Evolutionary conservation across 2,113 vertebrate species (phyloP), one percentile per base, ranked within the genome.

Genomic region (Xiphophorus hellerii): DNA sequence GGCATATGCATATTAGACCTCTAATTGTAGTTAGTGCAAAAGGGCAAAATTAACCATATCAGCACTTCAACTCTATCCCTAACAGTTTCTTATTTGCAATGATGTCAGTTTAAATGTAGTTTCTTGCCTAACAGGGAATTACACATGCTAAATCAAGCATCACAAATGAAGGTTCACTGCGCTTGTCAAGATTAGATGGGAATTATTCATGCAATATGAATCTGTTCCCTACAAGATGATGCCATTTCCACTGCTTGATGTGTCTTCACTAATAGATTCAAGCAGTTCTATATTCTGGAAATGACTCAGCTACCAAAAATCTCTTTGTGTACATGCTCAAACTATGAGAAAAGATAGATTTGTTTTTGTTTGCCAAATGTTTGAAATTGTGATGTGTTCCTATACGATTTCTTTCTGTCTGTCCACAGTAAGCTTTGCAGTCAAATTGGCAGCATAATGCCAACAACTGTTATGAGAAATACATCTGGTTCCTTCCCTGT

Each of bases 71-170:
- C 80, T 85, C 74, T 65, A 65, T 83, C 80, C 67, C 74, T 79
- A 89, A 87, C 73, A 69, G 74, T 79, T 87, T 81, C 83, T 75
- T 75, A 74, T 84, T 81, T 73, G 83, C 76, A 33, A 71, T 82
- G 70, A 90, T 84, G 82, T 74, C 81, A 71, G 76, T 87, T 86
- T 87, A 89, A 92, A 88, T 90, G 80, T 37, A 27, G 44, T 83
- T 84, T 86, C 84, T 87, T 78, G 80, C 83, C 84, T 89, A 89
- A 92, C 71, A 88, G 77, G 79, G 84, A 92, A 93, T 92, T 90
- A 92, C 82, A 81, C 90, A 92, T 86, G 89, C 74, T 90, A 90
- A 92, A 92, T 92, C 81, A 89, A 89, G 85, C 90, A 90, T 90
- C 20, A 51, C 78, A 90, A 92, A 93, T 88, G 78, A 93, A 85